Conservation (phyloP, 2,888 invertebrate genomes). For the Lobophora halterata region DNA sequence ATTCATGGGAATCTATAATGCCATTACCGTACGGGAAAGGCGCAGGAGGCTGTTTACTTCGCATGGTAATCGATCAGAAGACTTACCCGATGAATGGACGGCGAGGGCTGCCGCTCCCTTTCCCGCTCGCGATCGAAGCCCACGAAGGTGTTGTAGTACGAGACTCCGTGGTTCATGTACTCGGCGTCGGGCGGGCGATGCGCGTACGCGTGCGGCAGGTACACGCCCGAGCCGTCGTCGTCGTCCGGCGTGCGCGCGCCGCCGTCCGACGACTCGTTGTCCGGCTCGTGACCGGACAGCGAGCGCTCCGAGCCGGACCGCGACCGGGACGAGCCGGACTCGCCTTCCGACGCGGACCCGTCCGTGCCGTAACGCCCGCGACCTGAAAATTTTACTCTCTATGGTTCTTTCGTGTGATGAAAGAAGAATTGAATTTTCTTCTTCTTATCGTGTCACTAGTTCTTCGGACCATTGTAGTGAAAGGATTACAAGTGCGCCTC, state of each 20-base stretch:
- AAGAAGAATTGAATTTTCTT: too few relatives aligned
- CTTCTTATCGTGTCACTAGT: too few relatives aligned
- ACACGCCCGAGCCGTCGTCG: conserved; percentile 83
- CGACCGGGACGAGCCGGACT: conserved; percentile 89
- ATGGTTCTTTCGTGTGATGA: too few relatives aligned
- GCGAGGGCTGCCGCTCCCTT: too few relatives aligned
- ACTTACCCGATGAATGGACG: conserved; percentile 74
- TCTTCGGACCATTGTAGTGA: too few relatives aligned
- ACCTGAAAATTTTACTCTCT: too few relatives aligned
- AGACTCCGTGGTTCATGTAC: conserved; percentile 80
- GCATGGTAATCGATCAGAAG: too few relatives aligned
- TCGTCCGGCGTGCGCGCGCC: conserved; percentile 85
- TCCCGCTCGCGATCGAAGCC: conserved; percentile 78
- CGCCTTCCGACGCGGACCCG: conserved; percentile 72
- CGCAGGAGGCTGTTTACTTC: too few relatives aligned
- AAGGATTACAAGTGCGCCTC: too few relatives aligned
- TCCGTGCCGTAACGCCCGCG: conserved; percentile 86
- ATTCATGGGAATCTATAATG: too few relatives aligned
- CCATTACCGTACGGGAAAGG: too few relatives aligned
- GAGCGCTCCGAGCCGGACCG: conserved; percentile 82
- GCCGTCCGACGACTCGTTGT: conserved; percentile 88
- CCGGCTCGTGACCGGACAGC: conserved; percentile 86
- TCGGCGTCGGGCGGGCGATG: conserved; percentile 63
- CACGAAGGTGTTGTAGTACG: conserved; percentile 82
- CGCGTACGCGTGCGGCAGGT: conserved; percentile 83